Evolutionary conservation across 2,888 invertebrate genomes (phyloP).

Genomic region (Chaitophorus viminalis): DNA sequence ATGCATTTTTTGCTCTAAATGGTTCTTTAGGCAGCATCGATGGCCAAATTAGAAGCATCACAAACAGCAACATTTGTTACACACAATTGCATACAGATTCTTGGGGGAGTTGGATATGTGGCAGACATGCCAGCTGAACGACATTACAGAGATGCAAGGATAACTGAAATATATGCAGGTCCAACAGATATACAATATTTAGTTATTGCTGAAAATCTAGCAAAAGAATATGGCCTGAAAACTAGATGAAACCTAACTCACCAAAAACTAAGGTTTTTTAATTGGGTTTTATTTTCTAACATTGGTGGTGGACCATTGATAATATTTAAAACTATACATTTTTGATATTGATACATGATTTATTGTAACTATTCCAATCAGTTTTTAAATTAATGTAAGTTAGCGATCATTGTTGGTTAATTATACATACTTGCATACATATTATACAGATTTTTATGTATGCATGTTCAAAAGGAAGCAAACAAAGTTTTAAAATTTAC

Average conservation of each 20-base stretch:
- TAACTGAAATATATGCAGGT: constrained; percentile 84
- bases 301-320: constrained; percentile 12
- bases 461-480: not conserved
- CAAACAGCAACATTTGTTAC: constrained; percentile 76
- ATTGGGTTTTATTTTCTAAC: not conserved
- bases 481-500: not conserved
- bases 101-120: constrained; percentile 80
- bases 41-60: constrained; percentile 81
- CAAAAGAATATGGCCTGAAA: constrained; percentile 72
- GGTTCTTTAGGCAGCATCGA: constrained; percentile 73
- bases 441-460: not conserved
- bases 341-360: not conserved
- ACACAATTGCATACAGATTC: constrained; percentile 79
- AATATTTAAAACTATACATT: not conserved
- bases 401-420: no score
- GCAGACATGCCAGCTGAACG: constrained; percentile 78
- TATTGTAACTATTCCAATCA: not conserved
- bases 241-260: constrained; percentile 60
- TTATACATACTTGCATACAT: no score
- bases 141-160: constrained; percentile 80
- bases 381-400: not conserved
- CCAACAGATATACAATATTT: constrained; percentile 81
- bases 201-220: constrained; percentile 74
- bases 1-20: not conserved
- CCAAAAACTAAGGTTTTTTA: no score